Percentiles rank a stretch among this genome's conserved stretches.
Conservation (phyloP, 1,140 invertebrate genomes). For the Conus betulinus region DNA sequence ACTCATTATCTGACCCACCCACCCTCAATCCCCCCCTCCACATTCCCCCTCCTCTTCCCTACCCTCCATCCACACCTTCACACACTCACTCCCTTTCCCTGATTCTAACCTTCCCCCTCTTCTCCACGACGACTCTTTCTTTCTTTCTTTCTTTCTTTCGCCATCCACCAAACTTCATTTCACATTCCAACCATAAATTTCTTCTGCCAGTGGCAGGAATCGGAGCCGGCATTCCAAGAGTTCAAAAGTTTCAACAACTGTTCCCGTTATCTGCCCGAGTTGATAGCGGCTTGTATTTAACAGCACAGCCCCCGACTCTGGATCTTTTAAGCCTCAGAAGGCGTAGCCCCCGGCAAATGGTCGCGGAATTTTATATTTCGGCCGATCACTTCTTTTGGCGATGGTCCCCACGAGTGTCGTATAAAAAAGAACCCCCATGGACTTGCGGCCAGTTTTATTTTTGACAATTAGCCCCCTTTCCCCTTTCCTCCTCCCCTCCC, state of each 20-base stretch:
- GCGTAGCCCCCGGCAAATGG: not conserved
- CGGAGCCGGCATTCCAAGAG: not conserved
- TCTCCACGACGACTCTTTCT: not conserved
- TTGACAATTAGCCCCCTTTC: conserved; percentile 12
- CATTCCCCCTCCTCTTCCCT: too few species aligned
- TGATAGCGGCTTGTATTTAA: conserved; percentile 22
- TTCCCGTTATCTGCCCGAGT: not conserved
- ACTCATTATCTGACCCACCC: not conserved
- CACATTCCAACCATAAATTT: not conserved
- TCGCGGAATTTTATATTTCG: not conserved
- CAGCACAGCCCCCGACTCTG: not conserved
- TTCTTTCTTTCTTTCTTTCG: too few species aligned
- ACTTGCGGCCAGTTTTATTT: not conserved
- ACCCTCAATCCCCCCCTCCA: too few species aligned
- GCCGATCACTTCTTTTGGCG: not conserved
- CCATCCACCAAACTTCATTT: not conserved
- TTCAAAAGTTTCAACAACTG: conserved; percentile 22
- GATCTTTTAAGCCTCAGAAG: not conserved
- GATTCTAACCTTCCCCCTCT: not conserved
- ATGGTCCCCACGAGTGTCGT: not conserved
- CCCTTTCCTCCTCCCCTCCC: not conserved
- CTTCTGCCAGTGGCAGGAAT: not conserved
- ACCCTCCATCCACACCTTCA: too few species aligned
- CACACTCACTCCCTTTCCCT: too few species aligned
- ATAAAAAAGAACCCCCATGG: not conserved